A percentile compares a stretch with the other conserved stretches of the same genome.
Evolutionary conservation across 2,888 invertebrate genomes (phyloP).

Genomic region (Rhamnusium bicolor): DNA sequence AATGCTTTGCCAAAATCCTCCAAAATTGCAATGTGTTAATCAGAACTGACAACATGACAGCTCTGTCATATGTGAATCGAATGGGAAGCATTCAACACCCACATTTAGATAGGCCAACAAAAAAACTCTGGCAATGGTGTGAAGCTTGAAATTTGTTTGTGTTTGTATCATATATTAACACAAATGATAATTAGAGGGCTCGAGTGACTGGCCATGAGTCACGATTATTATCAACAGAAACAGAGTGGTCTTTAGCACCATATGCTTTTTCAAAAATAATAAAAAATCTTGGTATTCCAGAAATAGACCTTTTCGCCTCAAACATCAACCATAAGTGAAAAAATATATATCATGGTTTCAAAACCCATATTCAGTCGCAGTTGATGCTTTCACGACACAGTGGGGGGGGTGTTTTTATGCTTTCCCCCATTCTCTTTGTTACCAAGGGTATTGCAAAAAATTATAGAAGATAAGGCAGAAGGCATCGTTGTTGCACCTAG

Average conservation of each 20-base stretch:
- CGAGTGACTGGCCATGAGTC: background rate
- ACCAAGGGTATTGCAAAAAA: background rate
- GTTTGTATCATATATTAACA: background rate
- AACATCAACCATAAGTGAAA: background rate
- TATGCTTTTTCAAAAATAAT: background rate
- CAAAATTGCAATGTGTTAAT: background rate
- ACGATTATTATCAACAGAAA: background rate
- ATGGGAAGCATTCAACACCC: background rate
- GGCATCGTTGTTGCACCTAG: background rate
- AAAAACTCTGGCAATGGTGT: background rate
- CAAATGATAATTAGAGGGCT: background rate
- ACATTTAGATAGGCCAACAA: background rate
- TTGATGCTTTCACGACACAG: background rate
- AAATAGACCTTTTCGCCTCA: conserved; percentile 9
- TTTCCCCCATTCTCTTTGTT: background rate
- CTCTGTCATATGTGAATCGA: background rate
- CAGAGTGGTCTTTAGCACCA: background rate
- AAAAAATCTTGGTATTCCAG: background rate
- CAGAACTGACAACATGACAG: background rate
- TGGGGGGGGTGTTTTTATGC: background rate
- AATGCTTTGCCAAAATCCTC: background rate
- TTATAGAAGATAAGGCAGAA: background rate
- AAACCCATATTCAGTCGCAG: background rate
- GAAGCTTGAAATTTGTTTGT: background rate
- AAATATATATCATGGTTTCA: background rate